Base-by-base conservation (phyloP, 2,888 invertebrate genomes). In the Alsophila aescularia region DNA sequence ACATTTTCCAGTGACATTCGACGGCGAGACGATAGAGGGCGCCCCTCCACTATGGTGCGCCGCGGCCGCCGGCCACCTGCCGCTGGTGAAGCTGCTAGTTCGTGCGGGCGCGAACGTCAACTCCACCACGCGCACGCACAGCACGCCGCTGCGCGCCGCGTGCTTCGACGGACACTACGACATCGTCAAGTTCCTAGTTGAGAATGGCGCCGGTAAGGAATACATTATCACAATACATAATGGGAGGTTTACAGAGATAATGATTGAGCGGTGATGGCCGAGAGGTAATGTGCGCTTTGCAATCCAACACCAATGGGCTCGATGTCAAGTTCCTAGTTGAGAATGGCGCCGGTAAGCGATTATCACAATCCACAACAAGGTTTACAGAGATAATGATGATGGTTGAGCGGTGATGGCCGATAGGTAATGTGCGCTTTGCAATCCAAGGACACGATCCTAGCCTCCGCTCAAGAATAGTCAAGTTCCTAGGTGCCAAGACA, bases 41-140 rank as follows among this genome's bases (percentile, higher is more conserved):
- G 98, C 98, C 0, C 98, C 98, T 10, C 98, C 99, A 0, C 88
- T 99, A 39, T 99, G 99, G 99, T 98, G 98, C 87, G 99, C 99
- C 13, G 97, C 98, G 0, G 99, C 99, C 0, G 98, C 98, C 0
- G 99, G 99, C 27, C 97, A 98, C 89, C 83, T 97, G 68, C 94
- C 95, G 43, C 94, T 98, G 62, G 98, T 98, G 16, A 94, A 95
- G 81, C 93, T 97, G 77, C 91, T 99, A 66, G 95, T 98, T 36
- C 94, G 94, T 66, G 95, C 96, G 60, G 96, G 96, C 41, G 98
- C 98, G 48, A 95, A 96, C 77, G 97, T 99, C 51, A 99, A 99
- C 92, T 96, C 97, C 65, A 98, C 97, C 40, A 99, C 98, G 9
- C 93, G 96, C 66, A 98, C 98, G 16, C 98, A 98, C 87, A 98